Percentiles rank a stretch among this genome's conserved stretches.
phyloP scores from a whole-genome alignment of 2,888 invertebrate genomes.

The Dusona sp. region DNA sequence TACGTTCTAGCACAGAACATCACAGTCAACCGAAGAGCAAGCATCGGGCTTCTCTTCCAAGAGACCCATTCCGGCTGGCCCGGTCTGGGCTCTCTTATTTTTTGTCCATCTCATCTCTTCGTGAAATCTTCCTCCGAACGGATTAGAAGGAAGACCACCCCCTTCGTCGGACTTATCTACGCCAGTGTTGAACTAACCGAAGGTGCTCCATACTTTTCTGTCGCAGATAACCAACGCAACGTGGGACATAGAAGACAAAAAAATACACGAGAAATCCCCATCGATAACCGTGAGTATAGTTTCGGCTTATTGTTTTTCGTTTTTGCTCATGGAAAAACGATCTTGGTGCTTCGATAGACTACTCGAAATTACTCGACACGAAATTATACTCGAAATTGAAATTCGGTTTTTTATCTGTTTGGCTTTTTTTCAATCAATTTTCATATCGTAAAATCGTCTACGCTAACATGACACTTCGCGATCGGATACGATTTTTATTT shows the following conservation, averaged over 20 bases:
- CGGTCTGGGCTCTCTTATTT: conserved; percentile 68
- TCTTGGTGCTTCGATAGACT: conserved; percentile 84
- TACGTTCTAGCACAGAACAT: conserved; percentile 75
- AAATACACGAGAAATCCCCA: conserved; percentile 4
- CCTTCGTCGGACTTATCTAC: conserved; percentile 11
- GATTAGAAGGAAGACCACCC: background rate
- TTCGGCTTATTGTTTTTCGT: conserved; percentile 76
- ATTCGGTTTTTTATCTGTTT: conserved; percentile 28
- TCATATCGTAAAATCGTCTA: too few relatives aligned
- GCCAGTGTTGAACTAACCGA: conserved; percentile 72
- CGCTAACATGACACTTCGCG: too few relatives aligned
- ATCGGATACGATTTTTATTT: background rate
- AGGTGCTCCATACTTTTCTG: conserved; percentile 77
- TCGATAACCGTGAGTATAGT: conserved; percentile 79
- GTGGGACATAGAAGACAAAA: conserved; percentile 25
- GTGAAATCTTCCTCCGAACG: background rate
- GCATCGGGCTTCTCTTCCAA: conserved; percentile 65
- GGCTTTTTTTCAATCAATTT: background rate
- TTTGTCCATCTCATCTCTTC: background rate
- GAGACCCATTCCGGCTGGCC: conserved; percentile 73
- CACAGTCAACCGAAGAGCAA: conserved; percentile 74
- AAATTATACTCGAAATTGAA: conserved; percentile 22
- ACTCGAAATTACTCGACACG: conserved; percentile 78
- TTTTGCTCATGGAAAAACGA: conserved; percentile 65
- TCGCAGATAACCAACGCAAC: conserved; percentile 74